Conservation (phyloP, 2,797 vertebrate species). For the Ptychadena robeensis region DNA sequence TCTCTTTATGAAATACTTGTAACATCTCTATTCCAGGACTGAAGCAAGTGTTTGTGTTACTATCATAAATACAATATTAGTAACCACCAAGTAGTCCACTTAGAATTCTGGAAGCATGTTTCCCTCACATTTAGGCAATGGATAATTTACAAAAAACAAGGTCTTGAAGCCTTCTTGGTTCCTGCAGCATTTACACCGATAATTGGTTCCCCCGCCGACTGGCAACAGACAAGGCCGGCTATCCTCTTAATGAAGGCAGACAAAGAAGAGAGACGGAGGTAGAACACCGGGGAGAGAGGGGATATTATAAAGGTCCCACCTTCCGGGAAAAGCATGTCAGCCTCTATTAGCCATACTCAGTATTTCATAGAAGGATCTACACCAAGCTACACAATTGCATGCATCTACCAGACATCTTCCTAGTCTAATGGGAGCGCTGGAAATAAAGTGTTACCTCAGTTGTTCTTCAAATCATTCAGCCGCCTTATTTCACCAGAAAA, state of each 20-base stretch:
- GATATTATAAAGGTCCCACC: constrained; percentile 33
- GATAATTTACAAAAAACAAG: constrained; percentile 43
- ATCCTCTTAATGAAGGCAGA: constrained; percentile 1
- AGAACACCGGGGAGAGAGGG: constrained; percentile 8
- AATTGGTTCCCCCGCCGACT: constrained; percentile 31
- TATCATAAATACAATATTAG: neutral
- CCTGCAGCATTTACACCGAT: constrained; percentile 31
- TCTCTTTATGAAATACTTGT: too few species aligned
- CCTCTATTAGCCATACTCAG: constrained; percentile 15
- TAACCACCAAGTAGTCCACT: neutral
- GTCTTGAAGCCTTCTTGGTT: constrained; percentile 10
- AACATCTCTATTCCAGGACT: neutral
- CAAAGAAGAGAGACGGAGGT: constrained; percentile 4
- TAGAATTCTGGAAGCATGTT: constrained; percentile 2
- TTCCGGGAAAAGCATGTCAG: constrained; percentile 26
- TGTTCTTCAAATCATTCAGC: neutral
- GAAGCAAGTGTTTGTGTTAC: neutral
- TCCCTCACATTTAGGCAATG: constrained; percentile 18
- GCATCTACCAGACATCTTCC: neutral
- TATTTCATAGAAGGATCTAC: constrained; percentile 16
- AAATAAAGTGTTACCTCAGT: neutral
- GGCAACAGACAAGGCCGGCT: constrained; percentile 35
- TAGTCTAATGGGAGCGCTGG: neutral
- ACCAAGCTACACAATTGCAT: constrained; percentile 2
- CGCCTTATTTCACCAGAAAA: neutral